A percentile compares a stretch with the other conserved stretches of the same genome.
Evolutionary conservation across 2,888 invertebrate species (phyloP).

Genomic region (Stratiomys singularior): DNA sequence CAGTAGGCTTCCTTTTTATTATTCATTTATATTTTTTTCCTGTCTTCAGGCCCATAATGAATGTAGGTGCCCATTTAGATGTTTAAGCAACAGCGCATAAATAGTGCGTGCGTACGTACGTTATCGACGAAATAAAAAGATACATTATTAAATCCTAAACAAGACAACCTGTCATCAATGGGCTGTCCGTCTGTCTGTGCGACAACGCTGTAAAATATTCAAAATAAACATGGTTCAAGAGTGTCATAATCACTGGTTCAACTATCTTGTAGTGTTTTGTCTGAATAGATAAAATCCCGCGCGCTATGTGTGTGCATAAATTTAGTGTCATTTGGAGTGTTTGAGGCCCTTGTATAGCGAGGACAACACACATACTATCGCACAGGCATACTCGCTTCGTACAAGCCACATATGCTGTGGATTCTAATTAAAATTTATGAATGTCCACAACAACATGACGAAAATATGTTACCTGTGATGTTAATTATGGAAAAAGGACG

Average conservation of each 20-base stretch:
- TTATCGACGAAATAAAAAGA: background rate
- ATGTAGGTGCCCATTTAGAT: conserved; percentile 4
- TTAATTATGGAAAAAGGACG: conserved; percentile 31
- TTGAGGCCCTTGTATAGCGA: background rate
- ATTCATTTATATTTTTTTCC: background rate
- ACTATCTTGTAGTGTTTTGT: conserved; percentile 38
- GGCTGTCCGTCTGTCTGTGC: background rate
- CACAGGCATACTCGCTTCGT: background rate
- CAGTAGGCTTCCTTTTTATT: conserved; percentile 4
- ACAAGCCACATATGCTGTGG: background rate
- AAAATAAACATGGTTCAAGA: conserved; percentile 5
- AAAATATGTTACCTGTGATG: conserved; percentile 40
- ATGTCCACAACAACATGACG: conserved; percentile 30
- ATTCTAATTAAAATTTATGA: conserved; percentile 45
- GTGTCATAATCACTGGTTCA: conserved; percentile 31
- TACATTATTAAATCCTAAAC: background rate
- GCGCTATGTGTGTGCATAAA: conserved; percentile 9
- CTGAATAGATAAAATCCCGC: background rate
- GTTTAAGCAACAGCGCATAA: background rate
- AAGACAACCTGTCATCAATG: conserved; percentile 7
- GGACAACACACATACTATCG: background rate
- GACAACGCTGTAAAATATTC: background rate
- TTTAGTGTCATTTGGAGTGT: background rate
- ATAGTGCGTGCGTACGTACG: background rate
- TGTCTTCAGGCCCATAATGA: background rate